Percentiles rank a stretch among this genome's conserved stretches.
These are phyloP conservation scores for Asteroscopus sphinx DNA, from an alignment of 2,888 invertebrate genomes.

Conservation along the genomic window DNA sequence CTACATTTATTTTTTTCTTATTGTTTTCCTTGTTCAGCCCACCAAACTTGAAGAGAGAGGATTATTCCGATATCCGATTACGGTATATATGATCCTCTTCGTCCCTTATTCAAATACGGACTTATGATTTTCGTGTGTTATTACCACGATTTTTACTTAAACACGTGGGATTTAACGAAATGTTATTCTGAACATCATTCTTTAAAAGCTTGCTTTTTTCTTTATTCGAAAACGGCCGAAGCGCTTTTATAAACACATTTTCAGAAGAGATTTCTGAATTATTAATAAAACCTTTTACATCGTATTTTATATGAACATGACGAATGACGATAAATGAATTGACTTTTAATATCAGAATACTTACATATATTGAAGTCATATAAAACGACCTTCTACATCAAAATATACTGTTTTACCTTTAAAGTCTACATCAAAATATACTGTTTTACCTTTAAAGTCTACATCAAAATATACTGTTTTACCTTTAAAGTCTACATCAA, in stretches of 20 bases:
- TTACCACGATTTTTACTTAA: not conserved
- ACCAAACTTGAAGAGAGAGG: slow-evolving; percentile 7
- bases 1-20: slow-evolving; percentile 21
- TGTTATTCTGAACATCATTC: not conserved
- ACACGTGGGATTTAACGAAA: not conserved
- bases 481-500: not conserved
- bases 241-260: not conserved
- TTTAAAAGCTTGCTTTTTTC: not conserved
- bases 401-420: not conserved
- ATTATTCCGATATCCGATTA: slow-evolving; percentile 45
- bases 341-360: too few species aligned
- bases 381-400: slow-evolving; percentile 1
- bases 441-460: not conserved
- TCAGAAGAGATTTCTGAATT: not conserved
- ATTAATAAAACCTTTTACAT: too few species aligned
- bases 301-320: not conserved
- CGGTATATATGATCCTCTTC: slow-evolving; percentile 10
- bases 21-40: slow-evolving; percentile 30
- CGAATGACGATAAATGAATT: too few species aligned
- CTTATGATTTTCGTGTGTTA: slow-evolving; percentile 4
- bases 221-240: not conserved
- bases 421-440: not conserved
- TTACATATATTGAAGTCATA: not conserved
- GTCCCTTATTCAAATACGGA: slow-evolving; percentile 10
- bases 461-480: not conserved